Conservation (phyloP, 2,797 vertebrate genomes). For the Limnodromus scolopaceus region DNA sequence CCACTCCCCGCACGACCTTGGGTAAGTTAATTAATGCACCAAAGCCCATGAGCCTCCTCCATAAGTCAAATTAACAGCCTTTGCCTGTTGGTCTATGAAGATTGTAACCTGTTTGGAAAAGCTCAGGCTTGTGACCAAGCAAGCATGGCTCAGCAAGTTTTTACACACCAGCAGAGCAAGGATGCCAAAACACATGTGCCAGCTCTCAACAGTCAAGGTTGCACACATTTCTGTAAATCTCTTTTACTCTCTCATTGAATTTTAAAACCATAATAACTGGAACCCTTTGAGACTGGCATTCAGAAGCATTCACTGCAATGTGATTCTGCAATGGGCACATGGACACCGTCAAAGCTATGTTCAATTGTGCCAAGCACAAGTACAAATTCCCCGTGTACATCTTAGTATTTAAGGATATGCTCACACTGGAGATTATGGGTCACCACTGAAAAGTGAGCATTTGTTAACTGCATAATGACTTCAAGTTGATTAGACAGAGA, state of each 20-base stretch:
- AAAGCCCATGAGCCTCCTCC: background rate
- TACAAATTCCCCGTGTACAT: background rate
- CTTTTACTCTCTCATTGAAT: background rate
- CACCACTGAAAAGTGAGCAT: background rate
- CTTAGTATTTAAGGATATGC: background rate
- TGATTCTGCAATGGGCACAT: background rate
- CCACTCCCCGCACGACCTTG: background rate
- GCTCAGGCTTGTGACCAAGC: background rate
- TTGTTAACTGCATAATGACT: background rate
- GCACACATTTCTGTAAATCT: background rate
- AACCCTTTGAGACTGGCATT: background rate
- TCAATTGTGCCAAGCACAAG: background rate
- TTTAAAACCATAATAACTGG: background rate
- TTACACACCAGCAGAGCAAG: background rate
- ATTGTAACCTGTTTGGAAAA: background rate
- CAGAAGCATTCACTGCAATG: background rate
- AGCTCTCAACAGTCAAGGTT: background rate
- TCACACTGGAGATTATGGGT: background rate
- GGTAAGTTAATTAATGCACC: background rate
- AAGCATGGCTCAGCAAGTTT: background rate
- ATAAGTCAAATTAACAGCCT: background rate
- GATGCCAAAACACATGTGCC: background rate
- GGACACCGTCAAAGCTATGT: background rate
- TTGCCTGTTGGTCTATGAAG: background rate
- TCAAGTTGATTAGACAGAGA: background rate